A percentile compares a stretch with the other conserved stretches of the same genome.
Conservation (phyloP, 92 coral and sea anemone species). For the Palythoa grandis region DNA sequence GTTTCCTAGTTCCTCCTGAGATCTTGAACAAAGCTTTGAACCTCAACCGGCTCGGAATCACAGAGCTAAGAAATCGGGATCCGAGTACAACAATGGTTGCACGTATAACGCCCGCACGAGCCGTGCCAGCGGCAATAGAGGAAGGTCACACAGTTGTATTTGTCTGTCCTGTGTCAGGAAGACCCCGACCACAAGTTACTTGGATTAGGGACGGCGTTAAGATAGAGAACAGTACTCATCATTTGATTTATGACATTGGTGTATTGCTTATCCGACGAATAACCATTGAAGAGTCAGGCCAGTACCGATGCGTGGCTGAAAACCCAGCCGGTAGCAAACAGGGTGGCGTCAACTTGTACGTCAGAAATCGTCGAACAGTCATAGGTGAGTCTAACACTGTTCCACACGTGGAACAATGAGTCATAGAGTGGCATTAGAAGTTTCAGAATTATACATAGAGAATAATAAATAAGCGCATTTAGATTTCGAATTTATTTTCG, state of each 20-base stretch:
- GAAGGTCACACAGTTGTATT: conserved; percentile 66
- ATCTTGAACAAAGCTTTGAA: conserved; percentile 74
- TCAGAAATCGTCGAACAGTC: conserved; percentile 44
- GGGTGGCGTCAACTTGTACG: conserved; percentile 69
- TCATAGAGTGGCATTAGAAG: background rate
- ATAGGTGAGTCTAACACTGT: conserved; percentile 46
- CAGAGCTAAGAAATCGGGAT: conserved; percentile 44
- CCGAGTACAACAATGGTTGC: conserved; percentile 62
- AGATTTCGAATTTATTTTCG: too few relatives aligned
- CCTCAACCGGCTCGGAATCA: conserved; percentile 46
- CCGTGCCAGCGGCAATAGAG: conserved; percentile 60
- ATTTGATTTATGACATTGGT: conserved; percentile 61
- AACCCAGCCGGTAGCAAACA: conserved; percentile 78
- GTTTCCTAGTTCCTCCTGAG: conserved; percentile 71
- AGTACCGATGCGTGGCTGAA: conserved; percentile 77
- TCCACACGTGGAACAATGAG: background rate
- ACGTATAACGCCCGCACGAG: conserved; percentile 45
- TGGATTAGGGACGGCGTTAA: conserved; percentile 73
- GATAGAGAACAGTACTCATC: conserved; percentile 72
- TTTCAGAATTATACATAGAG: too few relatives aligned
- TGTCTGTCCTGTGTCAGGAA: conserved; percentile 78
- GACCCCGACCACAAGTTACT: conserved; percentile 65
- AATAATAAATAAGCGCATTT: too few relatives aligned
- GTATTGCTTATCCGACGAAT: conserved; percentile 69
- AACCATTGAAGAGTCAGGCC: conserved; percentile 65